Conservation (phyloP, 2,888 invertebrate species). For the Hyppa rectilinea region DNA sequence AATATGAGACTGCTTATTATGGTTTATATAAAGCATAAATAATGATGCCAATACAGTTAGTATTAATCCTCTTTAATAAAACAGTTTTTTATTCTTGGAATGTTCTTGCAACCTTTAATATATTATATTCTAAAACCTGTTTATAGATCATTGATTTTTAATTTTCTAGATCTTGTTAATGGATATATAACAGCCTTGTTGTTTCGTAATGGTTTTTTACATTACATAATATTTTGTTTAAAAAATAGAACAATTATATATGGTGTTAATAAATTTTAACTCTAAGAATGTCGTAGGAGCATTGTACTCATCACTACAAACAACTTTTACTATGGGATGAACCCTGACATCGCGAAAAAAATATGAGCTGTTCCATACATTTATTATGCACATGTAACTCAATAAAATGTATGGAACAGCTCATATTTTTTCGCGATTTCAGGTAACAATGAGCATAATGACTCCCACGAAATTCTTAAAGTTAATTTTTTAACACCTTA, state of each 20-base stretch:
- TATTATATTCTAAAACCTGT: conserved; percentile 20
- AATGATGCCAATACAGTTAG: background rate
- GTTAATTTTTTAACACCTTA: too few relatives aligned
- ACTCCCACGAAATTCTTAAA: too few relatives aligned
- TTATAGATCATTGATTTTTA: conserved; percentile 13
- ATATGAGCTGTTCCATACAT: too few relatives aligned
- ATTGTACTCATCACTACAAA: too few relatives aligned
- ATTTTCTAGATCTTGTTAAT: conserved; percentile 16
- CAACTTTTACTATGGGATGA: too few relatives aligned
- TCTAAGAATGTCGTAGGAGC: too few relatives aligned
- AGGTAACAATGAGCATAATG: too few relatives aligned
- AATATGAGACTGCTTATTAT: conserved; percentile 8
- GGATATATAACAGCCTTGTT: conserved; percentile 3
- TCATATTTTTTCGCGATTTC: too few relatives aligned
- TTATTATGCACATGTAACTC: too few relatives aligned
- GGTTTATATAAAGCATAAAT: background rate
- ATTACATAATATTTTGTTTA: background rate
- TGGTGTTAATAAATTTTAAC: too few relatives aligned
- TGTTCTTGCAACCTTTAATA: background rate
- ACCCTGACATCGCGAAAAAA: too few relatives aligned
- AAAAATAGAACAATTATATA: background rate
- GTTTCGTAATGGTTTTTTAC: conserved; percentile 13
- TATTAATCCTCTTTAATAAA: background rate
- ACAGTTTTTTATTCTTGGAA: background rate
- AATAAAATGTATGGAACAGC: too few relatives aligned